These are phyloP conservation scores for Pseudomyrmex pallidus DNA, from an alignment of 1,140 invertebrate genomes.

Conservation along the genomic window DNA sequence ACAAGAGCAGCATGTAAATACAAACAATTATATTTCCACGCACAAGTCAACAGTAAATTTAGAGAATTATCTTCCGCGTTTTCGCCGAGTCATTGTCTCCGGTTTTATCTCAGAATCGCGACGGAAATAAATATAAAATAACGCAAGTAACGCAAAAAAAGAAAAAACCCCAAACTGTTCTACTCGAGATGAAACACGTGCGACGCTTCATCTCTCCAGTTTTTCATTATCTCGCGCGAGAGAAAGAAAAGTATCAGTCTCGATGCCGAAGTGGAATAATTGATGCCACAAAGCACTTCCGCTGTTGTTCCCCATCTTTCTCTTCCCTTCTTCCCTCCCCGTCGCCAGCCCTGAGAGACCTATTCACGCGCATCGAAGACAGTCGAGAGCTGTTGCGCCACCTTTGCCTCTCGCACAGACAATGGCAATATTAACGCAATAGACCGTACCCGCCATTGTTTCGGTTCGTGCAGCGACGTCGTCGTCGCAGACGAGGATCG, in stretches of 20 bases:
- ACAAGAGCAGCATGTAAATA: background rate
- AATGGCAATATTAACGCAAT: slow-evolving; percentile 72
- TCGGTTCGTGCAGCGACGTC: slow-evolving; percentile 13
- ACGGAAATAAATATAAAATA: too few relatives aligned
- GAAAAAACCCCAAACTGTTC: background rate
- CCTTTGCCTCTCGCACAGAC: slow-evolving; percentile 51
- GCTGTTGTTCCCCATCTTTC: slow-evolving; percentile 16
- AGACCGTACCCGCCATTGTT: slow-evolving; percentile 64
- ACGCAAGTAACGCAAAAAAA: too few relatives aligned
- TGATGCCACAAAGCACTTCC: slow-evolving; percentile 75
- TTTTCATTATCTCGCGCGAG: slow-evolving; percentile 8
- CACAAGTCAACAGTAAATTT: too few relatives aligned
- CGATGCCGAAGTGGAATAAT: slow-evolving; percentile 73
- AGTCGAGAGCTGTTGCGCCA: slow-evolving; percentile 61
- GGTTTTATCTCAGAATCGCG: too few relatives aligned
- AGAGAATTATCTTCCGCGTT: too few relatives aligned
- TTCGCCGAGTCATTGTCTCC: too few relatives aligned
- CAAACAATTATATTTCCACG: too few relatives aligned
- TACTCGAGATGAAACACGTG: background rate
- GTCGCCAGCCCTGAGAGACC: slow-evolving; percentile 25
- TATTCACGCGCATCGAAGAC: slow-evolving; percentile 72
- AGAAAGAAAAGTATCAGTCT: slow-evolving; percentile 34
- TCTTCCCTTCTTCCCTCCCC: too few relatives aligned
- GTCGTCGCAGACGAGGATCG: slow-evolving; percentile 35
- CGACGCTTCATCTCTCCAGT: background rate